Percentiles rank a stretch among this genome's conserved stretches.
Conservation (phyloP, 2,113 vertebrate genomes). For the Machaerirhynchus nigripectus region DNA sequence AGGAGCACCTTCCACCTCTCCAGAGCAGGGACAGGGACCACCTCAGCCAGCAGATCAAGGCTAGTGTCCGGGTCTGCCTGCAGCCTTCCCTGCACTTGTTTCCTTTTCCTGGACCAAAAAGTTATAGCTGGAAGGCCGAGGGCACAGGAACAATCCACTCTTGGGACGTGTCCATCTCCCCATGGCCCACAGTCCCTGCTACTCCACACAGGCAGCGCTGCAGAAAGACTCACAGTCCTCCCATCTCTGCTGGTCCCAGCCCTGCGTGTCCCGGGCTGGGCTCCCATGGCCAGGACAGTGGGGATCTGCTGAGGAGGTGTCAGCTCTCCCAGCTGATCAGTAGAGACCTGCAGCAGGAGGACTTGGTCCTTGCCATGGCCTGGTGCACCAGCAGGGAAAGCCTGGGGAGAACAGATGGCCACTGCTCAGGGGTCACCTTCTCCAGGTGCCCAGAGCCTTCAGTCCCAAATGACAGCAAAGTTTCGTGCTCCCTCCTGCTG, state of each 20-base stretch:
- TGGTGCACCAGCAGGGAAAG: background rate
- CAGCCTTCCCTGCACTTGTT: background rate
- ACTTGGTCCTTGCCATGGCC: background rate
- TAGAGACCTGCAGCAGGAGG: background rate
- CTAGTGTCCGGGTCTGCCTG: rapidly evolving
- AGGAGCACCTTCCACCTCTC: background rate
- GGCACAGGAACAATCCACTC: background rate
- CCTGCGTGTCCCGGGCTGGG: background rate
- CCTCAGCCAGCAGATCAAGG: background rate
- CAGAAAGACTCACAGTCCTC: background rate
- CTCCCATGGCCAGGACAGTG: background rate
- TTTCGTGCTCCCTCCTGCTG: background rate
- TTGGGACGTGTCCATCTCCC: background rate
- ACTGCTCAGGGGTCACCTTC: background rate
- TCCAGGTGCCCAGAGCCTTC: background rate
- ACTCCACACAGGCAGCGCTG: rapidly evolving
- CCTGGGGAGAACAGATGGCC: background rate
- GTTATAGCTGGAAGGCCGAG: background rate
- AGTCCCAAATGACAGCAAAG: rapidly evolving
- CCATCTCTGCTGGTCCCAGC: background rate
- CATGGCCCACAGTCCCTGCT: background rate
- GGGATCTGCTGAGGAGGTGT: background rate
- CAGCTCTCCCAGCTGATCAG: background rate
- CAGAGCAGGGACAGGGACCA: background rate
- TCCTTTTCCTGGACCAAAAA: background rate